Evolutionary conservation across 2,797 vertebrate genomes (phyloP).

Genomic region (Hoplostethus atlanticus): DNA sequence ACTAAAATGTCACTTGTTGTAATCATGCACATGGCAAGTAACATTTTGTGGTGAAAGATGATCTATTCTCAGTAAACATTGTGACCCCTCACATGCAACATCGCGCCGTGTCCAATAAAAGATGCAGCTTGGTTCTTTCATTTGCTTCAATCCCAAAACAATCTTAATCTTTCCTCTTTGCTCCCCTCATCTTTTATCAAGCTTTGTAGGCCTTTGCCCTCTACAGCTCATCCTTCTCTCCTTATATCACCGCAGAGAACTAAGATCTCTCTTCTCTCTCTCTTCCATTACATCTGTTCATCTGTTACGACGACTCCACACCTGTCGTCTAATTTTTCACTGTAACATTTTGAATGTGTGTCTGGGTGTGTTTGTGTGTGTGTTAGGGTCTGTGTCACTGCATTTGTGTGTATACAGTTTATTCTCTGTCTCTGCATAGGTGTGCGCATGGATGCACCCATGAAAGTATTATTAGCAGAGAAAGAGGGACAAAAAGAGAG

Average conservation of each 20-base stretch:
- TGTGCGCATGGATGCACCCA: slow-evolving; percentile 15
- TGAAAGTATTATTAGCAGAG: slow-evolving; percentile 15
- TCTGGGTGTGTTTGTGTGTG: background rate
- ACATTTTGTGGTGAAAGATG: no score
- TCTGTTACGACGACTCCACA: background rate
- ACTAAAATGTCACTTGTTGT: no score
- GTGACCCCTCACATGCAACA: no score
- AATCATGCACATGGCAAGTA: no score
- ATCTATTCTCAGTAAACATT: no score
- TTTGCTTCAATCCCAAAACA: background rate
- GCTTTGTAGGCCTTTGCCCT: background rate
- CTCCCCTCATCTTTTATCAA: background rate
- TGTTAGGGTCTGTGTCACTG: background rate
- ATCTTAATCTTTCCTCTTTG: background rate
- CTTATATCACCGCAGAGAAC: background rate
- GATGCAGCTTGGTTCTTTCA: background rate
- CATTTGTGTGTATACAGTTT: slow-evolving; percentile 10
- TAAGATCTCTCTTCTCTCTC: background rate
- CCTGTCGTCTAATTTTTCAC: background rate
- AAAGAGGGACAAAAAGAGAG: slow-evolving; percentile 4
- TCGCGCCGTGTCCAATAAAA: no score
- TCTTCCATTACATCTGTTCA: background rate
- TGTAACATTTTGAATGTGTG: no score
- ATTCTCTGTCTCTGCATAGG: slow-evolving; percentile 24
- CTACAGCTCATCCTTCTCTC: background rate